Evolutionary conservation across 2,888 invertebrate species (phyloP), one percentile per base, ranked within the genome.

Genomic region (Orthosia gothica): DNA sequence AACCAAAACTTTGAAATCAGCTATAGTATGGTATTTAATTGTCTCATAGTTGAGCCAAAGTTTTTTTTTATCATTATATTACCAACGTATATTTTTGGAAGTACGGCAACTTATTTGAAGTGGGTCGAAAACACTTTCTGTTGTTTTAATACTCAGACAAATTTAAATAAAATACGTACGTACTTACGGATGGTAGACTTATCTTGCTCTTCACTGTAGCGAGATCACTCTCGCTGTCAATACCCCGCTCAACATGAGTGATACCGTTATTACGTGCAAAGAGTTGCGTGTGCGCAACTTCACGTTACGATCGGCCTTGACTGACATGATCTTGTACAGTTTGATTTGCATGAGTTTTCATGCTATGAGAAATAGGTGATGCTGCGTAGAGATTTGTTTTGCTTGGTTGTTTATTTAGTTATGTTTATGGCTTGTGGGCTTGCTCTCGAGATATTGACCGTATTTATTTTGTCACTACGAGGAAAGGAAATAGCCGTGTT

Each of bases 211-310:
- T 18, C 58, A 77, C 23, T 82, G 70, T 73, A 77, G n/a, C 58
- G 47, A 59, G 68, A 71, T 75, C 82, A 79, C 84, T 84, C 84
- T 84, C 84, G 69, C 81, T 72, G 63, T 80, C 70, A 75, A 66
- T 74, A 67, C 67, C 64, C 58, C 83, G 73, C 50, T 77, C 18
- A 85, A 64, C 71, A 83, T 73, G 79, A 79, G 70, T 72, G 82
- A 84, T 84, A 78, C 84, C 81, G 84, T 84, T 84, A 86, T 83
- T 70, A 85, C 85, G 69, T 82, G 85, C 77, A 49, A 45, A 64
- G 57, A 63, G 68, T 83, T 86, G 84, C 86, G 83, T 86, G 76
- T 9, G 71, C 74, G 63, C 82, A 81, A 63, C 70, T 65, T 71
- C 70, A 84, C 75, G 59, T 76, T 73, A 73, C 58, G 63, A 61